Conservation (phyloP, 2,888 invertebrate species). For the Linyphia triangularis region DNA sequence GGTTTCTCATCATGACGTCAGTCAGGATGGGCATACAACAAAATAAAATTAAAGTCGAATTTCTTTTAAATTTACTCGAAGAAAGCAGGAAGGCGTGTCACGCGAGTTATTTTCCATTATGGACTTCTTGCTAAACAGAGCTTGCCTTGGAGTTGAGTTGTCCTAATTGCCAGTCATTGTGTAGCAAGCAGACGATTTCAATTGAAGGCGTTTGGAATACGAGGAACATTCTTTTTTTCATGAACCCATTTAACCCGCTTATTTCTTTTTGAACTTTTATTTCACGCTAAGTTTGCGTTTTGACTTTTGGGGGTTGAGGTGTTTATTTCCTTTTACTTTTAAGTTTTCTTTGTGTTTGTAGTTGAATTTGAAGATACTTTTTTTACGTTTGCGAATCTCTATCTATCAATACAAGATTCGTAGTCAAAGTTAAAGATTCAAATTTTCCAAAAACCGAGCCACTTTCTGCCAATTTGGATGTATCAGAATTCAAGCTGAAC, state of each 20-base stretch:
- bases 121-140: conserved; percentile 62
- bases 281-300: not conserved
- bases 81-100: conserved; percentile 6
- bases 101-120: conserved; percentile 7
- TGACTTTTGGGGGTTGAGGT: not conserved
- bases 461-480: no score
- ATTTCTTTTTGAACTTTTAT: not conserved
- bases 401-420: no score
- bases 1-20: not conserved
- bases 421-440: no score
- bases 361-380: no score
- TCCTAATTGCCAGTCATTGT: conserved; percentile 63
- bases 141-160: conserved; percentile 45
- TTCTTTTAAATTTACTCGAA: not conserved
- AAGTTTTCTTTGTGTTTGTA: no score
- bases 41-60: not conserved
- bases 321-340: not conserved
- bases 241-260: not conserved
- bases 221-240: not conserved
- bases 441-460: no score
- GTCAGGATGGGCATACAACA: not conserved
- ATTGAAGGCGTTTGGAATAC: not conserved
- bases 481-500: no score
- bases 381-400: no score
- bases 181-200: not conserved